Conservation (phyloP, 2,113 vertebrate species). For the Salvator merianae region DNA sequence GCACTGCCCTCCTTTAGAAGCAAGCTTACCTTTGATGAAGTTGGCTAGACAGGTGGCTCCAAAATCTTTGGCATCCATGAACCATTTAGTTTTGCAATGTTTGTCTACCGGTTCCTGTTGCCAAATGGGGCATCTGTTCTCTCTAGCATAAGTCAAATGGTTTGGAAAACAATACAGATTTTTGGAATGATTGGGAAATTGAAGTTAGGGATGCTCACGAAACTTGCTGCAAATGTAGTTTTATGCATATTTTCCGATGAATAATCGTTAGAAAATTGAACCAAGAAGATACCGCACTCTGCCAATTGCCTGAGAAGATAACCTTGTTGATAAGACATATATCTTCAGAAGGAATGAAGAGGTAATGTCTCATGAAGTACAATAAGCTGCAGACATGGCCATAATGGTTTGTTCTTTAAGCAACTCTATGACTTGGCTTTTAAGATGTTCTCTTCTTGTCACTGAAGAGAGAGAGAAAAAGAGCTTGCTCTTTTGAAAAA, state of each 20-base stretch:
- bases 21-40: background rate
- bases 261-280: too few relatives aligned
- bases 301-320: too few relatives aligned
- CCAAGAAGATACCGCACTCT: background rate
- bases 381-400: too few relatives aligned
- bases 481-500: too few relatives aligned
- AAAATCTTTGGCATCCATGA: background rate
- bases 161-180: background rate
- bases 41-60: background rate
- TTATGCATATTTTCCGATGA: too few relatives aligned
- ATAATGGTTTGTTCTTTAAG: background rate
- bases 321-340: too few relatives aligned
- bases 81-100: background rate
- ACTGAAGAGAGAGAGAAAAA: too few relatives aligned
- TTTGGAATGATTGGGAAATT: background rate
- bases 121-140: background rate
- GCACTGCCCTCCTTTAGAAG: background rate
- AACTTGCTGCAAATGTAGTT: background rate
- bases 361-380: too few relatives aligned
- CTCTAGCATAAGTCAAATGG: background rate
- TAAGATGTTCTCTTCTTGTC: background rate
- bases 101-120: background rate
- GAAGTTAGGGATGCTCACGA: background rate
- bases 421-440: background rate
- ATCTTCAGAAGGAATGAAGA: too few relatives aligned